Percentiles rank a stretch among this genome's conserved stretches.
phyloP scores from a whole-genome alignment of 1,140 invertebrate species.

The Drusus annulatus region DNA sequence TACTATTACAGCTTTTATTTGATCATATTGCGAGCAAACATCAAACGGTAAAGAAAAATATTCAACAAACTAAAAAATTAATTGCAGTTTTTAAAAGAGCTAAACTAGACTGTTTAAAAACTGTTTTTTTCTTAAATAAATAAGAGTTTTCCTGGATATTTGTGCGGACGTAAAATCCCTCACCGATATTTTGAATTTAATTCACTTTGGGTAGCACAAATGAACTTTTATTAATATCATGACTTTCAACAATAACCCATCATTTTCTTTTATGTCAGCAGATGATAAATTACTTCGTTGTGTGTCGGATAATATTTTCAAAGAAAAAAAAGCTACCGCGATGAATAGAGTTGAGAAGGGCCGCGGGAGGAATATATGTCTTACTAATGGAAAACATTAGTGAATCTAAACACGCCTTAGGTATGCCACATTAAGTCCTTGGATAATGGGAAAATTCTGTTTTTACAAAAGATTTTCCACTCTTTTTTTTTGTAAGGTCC shows the following conservation, averaged over 20 bases:
- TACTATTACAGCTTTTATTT: no score
- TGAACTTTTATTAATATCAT: constrained; percentile 31
- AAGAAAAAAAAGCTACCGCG: constrained; percentile 39
- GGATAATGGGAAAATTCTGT: no score
- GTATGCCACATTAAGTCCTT: constrained; percentile 17
- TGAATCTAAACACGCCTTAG: constrained; percentile 50
- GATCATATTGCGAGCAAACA: no score
- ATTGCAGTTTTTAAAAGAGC: no score
- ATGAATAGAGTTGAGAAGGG: constrained; percentile 44
- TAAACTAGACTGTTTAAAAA: no score
- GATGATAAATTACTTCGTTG: constrained; percentile 46
- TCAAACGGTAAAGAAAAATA: no score
- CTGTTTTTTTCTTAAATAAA: no score
- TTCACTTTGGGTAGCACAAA: not conserved
- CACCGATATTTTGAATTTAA: not conserved
- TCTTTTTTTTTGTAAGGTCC: no score
- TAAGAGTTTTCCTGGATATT: no score
- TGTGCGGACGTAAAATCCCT: not conserved
- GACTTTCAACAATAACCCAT: constrained; percentile 28
- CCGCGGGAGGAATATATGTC: no score
- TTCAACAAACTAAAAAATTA: no score
- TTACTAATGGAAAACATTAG: constrained; percentile 56
- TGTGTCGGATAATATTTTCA: constrained; percentile 38
- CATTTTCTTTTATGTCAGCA: constrained; percentile 39
- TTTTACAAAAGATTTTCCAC: no score